Percentiles rank a stretch among this genome's conserved stretches.
phyloP scores from a whole-genome alignment of 2,113 vertebrate genomes.

The Oryzias javanicus region DNA sequence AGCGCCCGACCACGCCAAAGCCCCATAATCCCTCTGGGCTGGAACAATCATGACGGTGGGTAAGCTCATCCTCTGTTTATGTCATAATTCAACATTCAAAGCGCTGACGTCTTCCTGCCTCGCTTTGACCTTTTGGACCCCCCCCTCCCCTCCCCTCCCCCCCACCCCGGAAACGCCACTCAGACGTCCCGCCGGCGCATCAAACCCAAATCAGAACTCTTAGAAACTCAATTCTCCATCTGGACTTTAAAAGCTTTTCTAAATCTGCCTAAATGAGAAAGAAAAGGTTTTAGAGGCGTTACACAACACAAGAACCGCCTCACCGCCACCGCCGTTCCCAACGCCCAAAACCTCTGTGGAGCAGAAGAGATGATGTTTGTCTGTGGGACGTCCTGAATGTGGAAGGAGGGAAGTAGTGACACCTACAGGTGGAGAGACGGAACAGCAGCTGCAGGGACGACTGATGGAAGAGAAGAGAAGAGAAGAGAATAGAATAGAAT shows the following conservation, averaged over 20 bases:
- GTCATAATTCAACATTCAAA: conserved; percentile 33
- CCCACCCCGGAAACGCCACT: neutral
- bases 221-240: conserved; percentile 6
- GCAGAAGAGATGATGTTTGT: conserved; percentile 14
- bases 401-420: conserved; percentile 48
- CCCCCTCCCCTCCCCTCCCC: too few species aligned
- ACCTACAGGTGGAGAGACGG: conserved; percentile 40
- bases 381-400: conserved; percentile 17
- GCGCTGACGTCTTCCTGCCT: neutral
- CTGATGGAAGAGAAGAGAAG: too few species aligned
- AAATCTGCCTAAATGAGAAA: conserved; percentile 19
- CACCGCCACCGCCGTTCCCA: conserved; percentile 1
- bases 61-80: conserved; percentile 33
- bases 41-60: conserved; percentile 8
- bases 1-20: neutral
- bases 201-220: conserved; percentile 10
- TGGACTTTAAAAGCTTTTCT: conserved; percentile 17
- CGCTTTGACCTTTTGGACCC: conserved; percentile 6
- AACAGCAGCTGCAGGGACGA: neutral
- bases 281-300: conserved; percentile 9
- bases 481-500: too few species aligned
- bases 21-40: conserved; percentile 32
- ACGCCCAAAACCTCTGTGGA: conserved; percentile 1
- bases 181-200: neutral
- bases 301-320: conserved; percentile 5